Evolutionary conservation across 2,888 invertebrate species (phyloP).

Genomic region (Tromatobia lineatoria): DNA sequence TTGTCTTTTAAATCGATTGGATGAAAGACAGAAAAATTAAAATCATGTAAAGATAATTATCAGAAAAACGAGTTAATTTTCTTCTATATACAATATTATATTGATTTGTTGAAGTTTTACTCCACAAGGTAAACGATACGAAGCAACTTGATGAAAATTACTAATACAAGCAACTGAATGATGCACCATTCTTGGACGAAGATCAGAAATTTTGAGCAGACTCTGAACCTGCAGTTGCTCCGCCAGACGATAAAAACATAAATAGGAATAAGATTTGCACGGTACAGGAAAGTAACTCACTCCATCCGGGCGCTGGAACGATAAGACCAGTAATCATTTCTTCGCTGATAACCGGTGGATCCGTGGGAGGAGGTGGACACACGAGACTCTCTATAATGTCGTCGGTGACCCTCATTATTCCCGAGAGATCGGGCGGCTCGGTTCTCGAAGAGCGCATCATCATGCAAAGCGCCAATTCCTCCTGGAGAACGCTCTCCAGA

Average conservation of each 20-base stretch:
- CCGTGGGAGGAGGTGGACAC: slow-evolving; percentile 98
- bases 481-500: slow-evolving; percentile 98
- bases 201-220: no score
- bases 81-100: no score
- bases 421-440: slow-evolving; percentile 87
- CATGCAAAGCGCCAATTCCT: slow-evolving; percentile 97
- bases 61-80: no score
- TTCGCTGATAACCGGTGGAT: slow-evolving; percentile 97
- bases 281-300: slow-evolving; percentile 87
- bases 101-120: no score
- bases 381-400: slow-evolving; percentile 98
- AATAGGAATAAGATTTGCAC: no score
- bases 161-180: no score
- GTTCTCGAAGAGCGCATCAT: slow-evolving; percentile 94
- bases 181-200: no score
- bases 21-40: neutral
- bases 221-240: no score
- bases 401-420: slow-evolving; percentile 95
- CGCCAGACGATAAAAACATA: no score
- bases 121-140: no score
- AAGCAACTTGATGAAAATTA: no score
- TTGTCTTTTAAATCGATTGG: no score
- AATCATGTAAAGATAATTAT: neutral
- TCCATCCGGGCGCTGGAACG: slow-evolving; percentile 98
- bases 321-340: slow-evolving; percentile 98